Evolutionary conservation across 2,888 invertebrate species (phyloP).

Genomic region (Plemyria rubiginata): DNA sequence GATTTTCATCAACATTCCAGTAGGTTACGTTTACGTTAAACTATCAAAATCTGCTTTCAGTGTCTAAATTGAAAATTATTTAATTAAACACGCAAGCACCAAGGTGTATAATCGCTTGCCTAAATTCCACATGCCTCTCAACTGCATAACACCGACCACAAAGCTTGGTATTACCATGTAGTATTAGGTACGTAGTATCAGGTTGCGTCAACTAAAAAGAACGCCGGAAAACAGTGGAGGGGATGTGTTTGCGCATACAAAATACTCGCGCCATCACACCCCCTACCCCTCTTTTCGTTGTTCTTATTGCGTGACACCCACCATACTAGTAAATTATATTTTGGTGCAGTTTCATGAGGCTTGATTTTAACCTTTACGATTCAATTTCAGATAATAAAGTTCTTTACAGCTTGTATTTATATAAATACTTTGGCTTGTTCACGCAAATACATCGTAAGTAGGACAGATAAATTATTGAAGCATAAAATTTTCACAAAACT

Average conservation of each 20-base stretch:
- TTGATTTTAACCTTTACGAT: neutral
- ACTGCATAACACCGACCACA: conserved; percentile 6
- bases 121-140: conserved; percentile 8
- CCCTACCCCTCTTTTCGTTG: no score
- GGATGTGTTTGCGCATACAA: no score
- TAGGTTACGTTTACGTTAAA: neutral
- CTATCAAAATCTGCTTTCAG: neutral
- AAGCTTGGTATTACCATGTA: neutral
- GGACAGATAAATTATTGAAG: no score
- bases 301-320: no score
- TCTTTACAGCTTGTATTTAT: neutral
- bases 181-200: no score
- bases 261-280: no score
- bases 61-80: neutral
- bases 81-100: neutral
- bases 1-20: no score
- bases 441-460: no score
- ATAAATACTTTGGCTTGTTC: no score
- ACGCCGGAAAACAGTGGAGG: no score
- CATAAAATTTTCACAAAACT: no score
- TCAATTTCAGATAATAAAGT: neutral
- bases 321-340: neutral
- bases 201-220: no score
- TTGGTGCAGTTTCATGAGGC: neutral
- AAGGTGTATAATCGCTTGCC: neutral